phyloP scores from a whole-genome alignment of 2,888 invertebrate species.

The Ypsolopha sequella region DNA sequence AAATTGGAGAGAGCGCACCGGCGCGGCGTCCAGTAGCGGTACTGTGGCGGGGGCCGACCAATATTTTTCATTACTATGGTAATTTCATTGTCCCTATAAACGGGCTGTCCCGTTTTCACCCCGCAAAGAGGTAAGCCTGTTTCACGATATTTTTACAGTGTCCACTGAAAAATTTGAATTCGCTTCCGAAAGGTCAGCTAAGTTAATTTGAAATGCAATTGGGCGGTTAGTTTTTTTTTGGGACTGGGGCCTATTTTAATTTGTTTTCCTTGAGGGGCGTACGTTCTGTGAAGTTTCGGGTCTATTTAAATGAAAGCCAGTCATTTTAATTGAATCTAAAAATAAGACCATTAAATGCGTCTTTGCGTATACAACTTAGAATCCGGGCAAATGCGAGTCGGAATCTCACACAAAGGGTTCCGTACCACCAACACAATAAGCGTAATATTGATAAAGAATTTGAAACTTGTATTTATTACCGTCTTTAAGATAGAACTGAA shows the following conservation, averaged over 20 bases:
- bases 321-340: not conserved
- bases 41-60: constrained; percentile 35
- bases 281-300: not conserved
- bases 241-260: not conserved
- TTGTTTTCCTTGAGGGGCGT: not conserved
- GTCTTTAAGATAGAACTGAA: too few species aligned
- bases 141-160: constrained; percentile 50
- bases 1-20: too few species aligned
- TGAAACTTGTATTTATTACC: too few species aligned
- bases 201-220: constrained; percentile 61
- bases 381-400: too few species aligned
- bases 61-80: constrained; percentile 70
- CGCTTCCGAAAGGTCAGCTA: constrained; percentile 42
- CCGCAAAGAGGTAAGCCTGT: constrained; percentile 61
- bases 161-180: constrained; percentile 60
- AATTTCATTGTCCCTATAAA: constrained; percentile 67
- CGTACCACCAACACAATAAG: too few species aligned
- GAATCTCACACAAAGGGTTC: too few species aligned
- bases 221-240: constrained; percentile 22
- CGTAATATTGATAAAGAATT: too few species aligned
- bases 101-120: constrained; percentile 34
- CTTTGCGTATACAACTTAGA: too few species aligned
- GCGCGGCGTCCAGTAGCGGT: constrained; percentile 9
- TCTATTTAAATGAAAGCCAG: not conserved
- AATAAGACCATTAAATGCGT: too few species aligned